A percentile compares a stretch with the other conserved stretches of the same genome.
Evolutionary conservation across 2,888 invertebrate genomes (phyloP).

Genomic region (Epistrophe eligans): DNA sequence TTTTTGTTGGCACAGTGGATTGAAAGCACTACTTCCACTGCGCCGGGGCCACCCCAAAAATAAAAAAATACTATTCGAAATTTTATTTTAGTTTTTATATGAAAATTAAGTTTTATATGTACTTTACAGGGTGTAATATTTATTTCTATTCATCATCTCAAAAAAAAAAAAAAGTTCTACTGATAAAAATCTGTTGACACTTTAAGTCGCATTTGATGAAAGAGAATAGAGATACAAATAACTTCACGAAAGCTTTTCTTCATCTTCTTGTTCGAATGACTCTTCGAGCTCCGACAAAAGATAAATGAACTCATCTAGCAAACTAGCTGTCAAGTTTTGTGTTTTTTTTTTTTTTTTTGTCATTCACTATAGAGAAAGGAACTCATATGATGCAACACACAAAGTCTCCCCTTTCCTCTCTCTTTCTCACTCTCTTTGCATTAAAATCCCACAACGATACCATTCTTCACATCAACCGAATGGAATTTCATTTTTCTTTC

Average conservation of each 20-base stretch:
- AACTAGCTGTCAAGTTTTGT: constrained; percentile 70
- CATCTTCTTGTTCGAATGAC: constrained; percentile 24
- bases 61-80: background rate
- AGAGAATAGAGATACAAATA: constrained; percentile 33
- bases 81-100: background rate
- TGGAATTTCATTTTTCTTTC: constrained; percentile 72
- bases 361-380: constrained; percentile 24
- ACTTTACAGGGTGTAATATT: background rate
- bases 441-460: constrained; percentile 40
- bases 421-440: background rate
- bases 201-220: constrained; percentile 33
- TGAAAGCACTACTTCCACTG: too few species aligned
- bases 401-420: background rate
- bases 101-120: background rate
- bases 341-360: constrained; percentile 30
- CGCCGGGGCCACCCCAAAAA: too few species aligned
- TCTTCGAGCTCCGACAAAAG: constrained; percentile 60
- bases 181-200: constrained; percentile 27
- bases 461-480: constrained; percentile 63
- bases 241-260: constrained; percentile 26
- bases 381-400: constrained; percentile 17
- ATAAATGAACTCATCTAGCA: constrained; percentile 72
- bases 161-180: background rate
- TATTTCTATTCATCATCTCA: background rate
- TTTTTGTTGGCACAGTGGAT: too few species aligned